Evolutionary conservation across 2,888 invertebrate genomes (phyloP), one percentile per base, ranked within the genome.

Genomic region (Apotomis turbidana): DNA sequence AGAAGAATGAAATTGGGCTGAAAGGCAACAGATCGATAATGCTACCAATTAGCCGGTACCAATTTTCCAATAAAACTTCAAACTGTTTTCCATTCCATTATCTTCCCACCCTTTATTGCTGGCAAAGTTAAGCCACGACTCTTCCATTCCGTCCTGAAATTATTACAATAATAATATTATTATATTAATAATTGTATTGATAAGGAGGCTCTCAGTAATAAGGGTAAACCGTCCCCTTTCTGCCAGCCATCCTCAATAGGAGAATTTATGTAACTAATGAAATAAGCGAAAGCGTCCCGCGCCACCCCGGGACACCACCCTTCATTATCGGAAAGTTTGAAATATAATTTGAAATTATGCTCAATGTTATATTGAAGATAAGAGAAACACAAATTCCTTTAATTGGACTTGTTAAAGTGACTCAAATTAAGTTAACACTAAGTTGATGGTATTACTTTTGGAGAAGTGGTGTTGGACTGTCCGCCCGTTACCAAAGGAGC

Each of bases 301-400:
- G 80, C 82, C 73, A 73, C 82, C 83, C 80, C 76, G 80, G 76
- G 85, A 84, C 85, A 81, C 86, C 89, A 87, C 91, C 93, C 93
- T 93, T 93, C 93, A 93, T 93, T 93, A 93, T 93, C 93, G 93
- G 93, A 93, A 93, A 93, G 92, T 93, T 93, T 93, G 91, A 93
- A 93, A 93, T 93, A 93, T 93, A 93, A 93, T 93, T 93, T 93
- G 93, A 93, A 93, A 93, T 93, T 93, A 93, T 93, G 93, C 93
- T 93, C 93, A 93, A 93, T 93, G 93, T 93, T 93, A 93, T 93
- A 93, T 93, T 93, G 93, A 91, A 93, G 93, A 93, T 93, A 93
- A 93, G 93, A 93, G 93, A 93, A 93, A 93, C 93, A 93, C 93
- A 93, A 93, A 93, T 93, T 93, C 93, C 93, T 93, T 93, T 93